Conservation (phyloP, 2,888 invertebrate species). For the Amaurobius ferox region DNA sequence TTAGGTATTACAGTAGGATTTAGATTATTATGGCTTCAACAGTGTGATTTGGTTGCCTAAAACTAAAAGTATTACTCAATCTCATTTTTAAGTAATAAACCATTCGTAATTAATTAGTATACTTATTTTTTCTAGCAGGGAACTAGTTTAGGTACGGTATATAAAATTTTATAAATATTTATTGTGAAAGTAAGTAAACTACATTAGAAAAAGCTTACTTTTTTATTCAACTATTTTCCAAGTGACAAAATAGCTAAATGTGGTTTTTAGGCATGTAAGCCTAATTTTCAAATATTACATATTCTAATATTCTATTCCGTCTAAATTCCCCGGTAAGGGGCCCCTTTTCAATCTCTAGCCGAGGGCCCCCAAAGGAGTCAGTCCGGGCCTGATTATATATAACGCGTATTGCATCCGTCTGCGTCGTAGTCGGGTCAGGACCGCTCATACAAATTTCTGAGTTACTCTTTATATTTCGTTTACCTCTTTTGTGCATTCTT, state of each 20-base stretch:
- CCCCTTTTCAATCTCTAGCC: too few species aligned
- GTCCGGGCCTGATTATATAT: too few species aligned
- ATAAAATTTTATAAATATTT: neutral
- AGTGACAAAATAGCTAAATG: neutral
- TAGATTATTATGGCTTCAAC: neutral
- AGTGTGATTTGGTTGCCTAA: constrained; percentile 1
- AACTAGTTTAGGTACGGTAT: neutral
- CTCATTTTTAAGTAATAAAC: neutral
- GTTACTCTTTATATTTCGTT: too few species aligned
- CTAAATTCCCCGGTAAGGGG: too few species aligned
- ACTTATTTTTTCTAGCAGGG: neutral
- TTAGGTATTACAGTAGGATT: neutral
- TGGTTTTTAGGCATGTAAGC: neutral
- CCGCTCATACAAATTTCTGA: too few species aligned
- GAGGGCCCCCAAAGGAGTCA: too few species aligned
- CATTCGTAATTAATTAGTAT: neutral
- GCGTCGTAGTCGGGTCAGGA: too few species aligned
- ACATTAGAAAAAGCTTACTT: neutral
- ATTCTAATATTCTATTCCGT: too few species aligned
- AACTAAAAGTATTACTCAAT: constrained; percentile 4
- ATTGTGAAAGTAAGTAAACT: constrained; percentile 1
- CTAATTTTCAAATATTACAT: neutral
- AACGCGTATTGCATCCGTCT: too few species aligned
- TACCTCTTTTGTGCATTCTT: too few species aligned
- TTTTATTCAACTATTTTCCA: neutral